A percentile compares a stretch with the other conserved stretches of the same genome.
phyloP scores from a whole-genome alignment of 2,797 vertebrate genomes.

The Ataeniobius toweri region DNA sequence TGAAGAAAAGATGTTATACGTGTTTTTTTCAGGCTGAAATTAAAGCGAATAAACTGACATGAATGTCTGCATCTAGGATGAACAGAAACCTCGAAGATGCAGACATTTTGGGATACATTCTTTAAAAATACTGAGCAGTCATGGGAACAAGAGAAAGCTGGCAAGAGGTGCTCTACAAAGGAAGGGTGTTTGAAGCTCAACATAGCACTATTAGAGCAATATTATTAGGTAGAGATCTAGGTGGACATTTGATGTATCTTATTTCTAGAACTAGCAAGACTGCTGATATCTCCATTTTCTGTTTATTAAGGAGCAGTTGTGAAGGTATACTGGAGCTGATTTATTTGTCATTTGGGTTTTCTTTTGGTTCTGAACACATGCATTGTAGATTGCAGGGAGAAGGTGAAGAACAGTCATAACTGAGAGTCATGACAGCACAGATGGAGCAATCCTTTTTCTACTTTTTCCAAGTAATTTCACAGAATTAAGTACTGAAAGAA shows the following conservation, averaged over 20 bases:
- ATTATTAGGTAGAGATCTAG: conserved; percentile 38
- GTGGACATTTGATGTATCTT: conserved; percentile 16
- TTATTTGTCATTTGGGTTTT: conserved; percentile 6
- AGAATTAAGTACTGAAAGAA: conserved; percentile 53
- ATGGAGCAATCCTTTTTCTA: conserved; percentile 55
- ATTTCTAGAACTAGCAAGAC: conserved; percentile 26
- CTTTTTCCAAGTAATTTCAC: conserved; percentile 51
- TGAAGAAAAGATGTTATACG: no score
- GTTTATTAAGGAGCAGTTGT: conserved; percentile 15
- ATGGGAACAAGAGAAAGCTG: conserved; percentile 31
- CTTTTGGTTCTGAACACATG: conserved; percentile 26
- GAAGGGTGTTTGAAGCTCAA: conserved; percentile 23
- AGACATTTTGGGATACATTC: conserved; percentile 34
- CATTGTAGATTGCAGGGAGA: conserved; percentile 12
- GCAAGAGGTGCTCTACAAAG: conserved; percentile 35
- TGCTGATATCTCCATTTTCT: conserved; percentile 30
- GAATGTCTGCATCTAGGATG: no score
- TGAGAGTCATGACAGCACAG: conserved; percentile 54
- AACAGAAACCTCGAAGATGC: neutral
- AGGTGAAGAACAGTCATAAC: conserved; percentile 36
- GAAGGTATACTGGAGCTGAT: conserved; percentile 2
- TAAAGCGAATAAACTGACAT: neutral
- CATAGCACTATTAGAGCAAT: conserved; percentile 12
- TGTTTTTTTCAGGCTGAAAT: neutral
- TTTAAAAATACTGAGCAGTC: conserved; percentile 39